These are phyloP conservation scores for Selenia dentaria DNA, from an alignment of 2,888 invertebrate genomes.

Conservation along the genomic window DNA sequence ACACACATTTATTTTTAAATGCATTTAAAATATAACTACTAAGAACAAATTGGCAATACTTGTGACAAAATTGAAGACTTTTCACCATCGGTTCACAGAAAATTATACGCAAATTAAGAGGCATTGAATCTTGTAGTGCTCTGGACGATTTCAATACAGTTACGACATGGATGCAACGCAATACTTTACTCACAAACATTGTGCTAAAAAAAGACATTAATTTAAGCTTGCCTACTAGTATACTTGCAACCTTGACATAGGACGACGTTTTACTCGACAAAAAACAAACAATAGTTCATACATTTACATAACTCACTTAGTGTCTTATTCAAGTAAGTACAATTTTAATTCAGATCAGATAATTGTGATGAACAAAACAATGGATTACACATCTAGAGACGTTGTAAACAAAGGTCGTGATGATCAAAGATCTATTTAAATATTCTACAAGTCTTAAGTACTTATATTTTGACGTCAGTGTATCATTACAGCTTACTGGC, in stretches of 20 bases:
- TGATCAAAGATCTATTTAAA: background rate
- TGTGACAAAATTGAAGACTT: constrained; percentile 13
- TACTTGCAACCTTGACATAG: constrained; percentile 11
- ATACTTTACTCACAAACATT: constrained; percentile 31
- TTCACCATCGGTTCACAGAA: constrained; percentile 29
- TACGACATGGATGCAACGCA: constrained; percentile 40
- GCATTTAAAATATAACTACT: constrained; percentile 22
- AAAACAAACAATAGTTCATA: background rate
- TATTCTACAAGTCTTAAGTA: too few relatives aligned
- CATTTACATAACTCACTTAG: background rate
- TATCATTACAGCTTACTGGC: too few relatives aligned
- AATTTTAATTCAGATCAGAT: background rate
- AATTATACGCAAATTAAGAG: constrained; percentile 45
- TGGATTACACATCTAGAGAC: constrained; percentile 5
- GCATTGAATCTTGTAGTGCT: constrained; percentile 38
- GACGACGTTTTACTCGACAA: constrained; percentile 9
- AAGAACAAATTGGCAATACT: constrained; percentile 7
- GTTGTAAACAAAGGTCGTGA: background rate
- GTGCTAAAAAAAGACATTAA: constrained; percentile 10
- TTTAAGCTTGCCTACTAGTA: constrained; percentile 3
- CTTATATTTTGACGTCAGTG: constrained; percentile 1
- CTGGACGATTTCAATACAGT: constrained; percentile 35
- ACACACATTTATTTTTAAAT: constrained; percentile 38
- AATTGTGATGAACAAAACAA: constrained; percentile 3
- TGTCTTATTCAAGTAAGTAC: background rate